Evolutionary conservation across 2,888 invertebrate genomes (phyloP).

Genomic region (Gnatocerus cornutus): DNA sequence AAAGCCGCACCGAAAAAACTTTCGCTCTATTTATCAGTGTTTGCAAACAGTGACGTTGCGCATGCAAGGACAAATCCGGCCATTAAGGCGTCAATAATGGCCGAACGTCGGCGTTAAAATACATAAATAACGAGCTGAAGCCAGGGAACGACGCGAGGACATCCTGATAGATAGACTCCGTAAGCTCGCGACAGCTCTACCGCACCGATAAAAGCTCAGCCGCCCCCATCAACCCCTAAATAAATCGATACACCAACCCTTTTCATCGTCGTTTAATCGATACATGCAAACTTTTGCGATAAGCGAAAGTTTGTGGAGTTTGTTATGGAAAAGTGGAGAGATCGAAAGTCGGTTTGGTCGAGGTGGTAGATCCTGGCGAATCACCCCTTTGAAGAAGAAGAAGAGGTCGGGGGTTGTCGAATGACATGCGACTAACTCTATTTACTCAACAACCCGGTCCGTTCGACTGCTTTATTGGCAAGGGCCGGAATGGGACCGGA

Average conservation of each 20-base stretch:
- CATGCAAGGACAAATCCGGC: conserved; percentile 70
- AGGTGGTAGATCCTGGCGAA: conserved; percentile 35
- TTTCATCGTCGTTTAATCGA: conserved; percentile 23
- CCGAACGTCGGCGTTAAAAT: conserved; percentile 70
- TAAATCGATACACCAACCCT: conserved; percentile 29
- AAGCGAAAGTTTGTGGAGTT: no score
- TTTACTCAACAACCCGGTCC: conserved; percentile 65
- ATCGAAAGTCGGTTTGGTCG: conserved; percentile 34
- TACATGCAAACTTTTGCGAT: conserved; percentile 7
- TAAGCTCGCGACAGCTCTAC: conserved; percentile 53
- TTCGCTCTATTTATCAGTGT: conserved; percentile 69
- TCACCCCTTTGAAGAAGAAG: conserved; percentile 54
- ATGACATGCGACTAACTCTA: conserved; percentile 66
- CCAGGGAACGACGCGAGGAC: conserved; percentile 62
- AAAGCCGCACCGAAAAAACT: conserved; percentile 54
- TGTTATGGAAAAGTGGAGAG: no score
- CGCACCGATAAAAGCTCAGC: conserved; percentile 34
- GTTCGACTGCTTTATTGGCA: conserved; percentile 66
- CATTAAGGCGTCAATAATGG: conserved; percentile 72
- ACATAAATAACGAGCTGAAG: conserved; percentile 69
- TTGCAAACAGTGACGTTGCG: conserved; percentile 70
- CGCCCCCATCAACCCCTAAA: conserved; percentile 12
- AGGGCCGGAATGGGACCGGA: conserved; percentile 58
- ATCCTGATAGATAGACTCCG: conserved; percentile 66
- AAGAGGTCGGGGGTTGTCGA: conserved; percentile 58